A percentile compares a stretch with the other conserved stretches of the same genome.
These are phyloP conservation scores for Miniopterus natalensis DNA, from an alignment of 2,113 vertebrate genomes.

Conservation along the genomic window DNA sequence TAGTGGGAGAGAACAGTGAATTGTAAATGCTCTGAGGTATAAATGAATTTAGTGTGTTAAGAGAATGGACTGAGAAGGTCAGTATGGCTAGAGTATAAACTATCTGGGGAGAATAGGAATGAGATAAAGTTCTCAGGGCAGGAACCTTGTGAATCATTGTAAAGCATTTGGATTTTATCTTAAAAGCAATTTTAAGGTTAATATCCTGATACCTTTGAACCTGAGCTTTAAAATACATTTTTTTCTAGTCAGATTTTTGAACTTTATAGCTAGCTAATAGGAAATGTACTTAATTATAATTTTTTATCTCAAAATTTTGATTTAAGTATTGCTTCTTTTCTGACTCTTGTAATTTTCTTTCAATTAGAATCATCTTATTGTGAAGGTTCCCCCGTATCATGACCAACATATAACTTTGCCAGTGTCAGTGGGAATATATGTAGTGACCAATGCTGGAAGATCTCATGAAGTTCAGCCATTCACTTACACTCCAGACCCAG, in stretches of 20 bases:
- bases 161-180: slow-evolving; percentile 43
- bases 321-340: slow-evolving; percentile 18
- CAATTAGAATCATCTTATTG: slow-evolving; percentile 97
- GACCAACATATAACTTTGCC: slow-evolving; percentile 93
- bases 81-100: neutral
- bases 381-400: slow-evolving; percentile 97
- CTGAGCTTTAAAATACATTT: slow-evolving; percentile 45
- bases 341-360: slow-evolving; percentile 63
- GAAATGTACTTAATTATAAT: slow-evolving; percentile 38
- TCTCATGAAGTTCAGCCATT: slow-evolving; percentile 98
- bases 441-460: slow-evolving; percentile 97
- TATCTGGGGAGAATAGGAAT: neutral
- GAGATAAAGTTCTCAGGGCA: neutral
- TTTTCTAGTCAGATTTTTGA: slow-evolving; percentile 41
- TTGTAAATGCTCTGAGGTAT: neutral
- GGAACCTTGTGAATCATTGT: neutral
- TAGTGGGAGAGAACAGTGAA: neutral
- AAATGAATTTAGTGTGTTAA: slow-evolving; percentile 45
- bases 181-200: slow-evolving; percentile 21
- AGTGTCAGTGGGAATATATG: slow-evolving; percentile 96
- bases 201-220: neutral
- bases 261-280: slow-evolving; percentile 38
- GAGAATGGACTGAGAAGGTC: neutral
- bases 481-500: slow-evolving; percentile 97
- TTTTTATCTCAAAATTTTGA: slow-evolving; percentile 38